Base-by-base conservation (phyloP, 2,113 vertebrate genomes). In the Rhynchopsitta pachyrhyncha region DNA sequence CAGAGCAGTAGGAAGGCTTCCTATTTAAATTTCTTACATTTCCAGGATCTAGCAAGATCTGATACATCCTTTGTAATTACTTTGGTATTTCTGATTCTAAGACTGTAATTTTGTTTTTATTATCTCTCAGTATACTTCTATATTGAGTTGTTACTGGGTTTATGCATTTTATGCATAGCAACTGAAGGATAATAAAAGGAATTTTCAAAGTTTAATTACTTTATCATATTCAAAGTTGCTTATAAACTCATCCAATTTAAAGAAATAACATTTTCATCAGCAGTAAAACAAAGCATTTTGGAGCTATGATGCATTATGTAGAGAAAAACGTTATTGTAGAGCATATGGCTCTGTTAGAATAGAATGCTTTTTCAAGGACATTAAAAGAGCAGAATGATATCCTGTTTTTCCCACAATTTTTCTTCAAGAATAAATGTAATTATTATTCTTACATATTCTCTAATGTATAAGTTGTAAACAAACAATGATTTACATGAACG, bases 391-490 rank as follows among this genome's bases (percentile, higher is more conserved):
- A 86, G 29, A 81, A 41, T 82, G 41, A 17, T 24, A 88, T 90
- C 86, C 24, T 46, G 37, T 55, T 92, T 83, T 77, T 5, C 37
- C 29, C 28, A 46, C 31, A 82, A 31, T 17, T 73, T 76, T 96
- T 96, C 68, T 67, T 94, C 39, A 75, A 89, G 64, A 85, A 10
- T 91, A 57, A 94, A 78, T 80, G 7, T 29, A 95, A 96, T 96
- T 95, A 92, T 73, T 86, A 88, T 46, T 82, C 52, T 81, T 78
- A 68, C 42, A 81, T 86, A 88, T 93, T 88, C 80, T 78, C 27
- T 44, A 91, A 46, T 73, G 20, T 82, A 37, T 46, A 88, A 93
- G 39, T 94, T 95, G 92, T 47, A 86, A 93, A 89, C 50, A 53
- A 95, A 70, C 18, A 44, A 73, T 41, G 67, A 95, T 95, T 97